A percentile compares a stretch with the other conserved stretches of the same genome.
Conservation (phyloP, 2,888 invertebrate genomes). For the Meta bourneti region DNA sequence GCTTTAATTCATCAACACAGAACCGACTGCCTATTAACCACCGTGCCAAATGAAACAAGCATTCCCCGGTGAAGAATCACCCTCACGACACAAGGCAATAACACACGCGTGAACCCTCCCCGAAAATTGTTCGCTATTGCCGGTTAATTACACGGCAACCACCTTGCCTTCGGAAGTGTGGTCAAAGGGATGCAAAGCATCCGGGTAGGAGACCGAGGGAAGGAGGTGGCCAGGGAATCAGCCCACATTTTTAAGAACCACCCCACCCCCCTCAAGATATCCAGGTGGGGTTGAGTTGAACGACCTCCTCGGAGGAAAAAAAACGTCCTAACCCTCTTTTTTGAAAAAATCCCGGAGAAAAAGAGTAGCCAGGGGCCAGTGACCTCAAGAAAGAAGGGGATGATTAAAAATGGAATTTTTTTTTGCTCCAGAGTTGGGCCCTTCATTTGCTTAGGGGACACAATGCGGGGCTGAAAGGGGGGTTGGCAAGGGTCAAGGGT, state of each 20-base stretch:
- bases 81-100: background rate
- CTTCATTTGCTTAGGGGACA: slow-evolving; percentile 6
- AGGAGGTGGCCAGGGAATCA: background rate
- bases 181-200: background rate
- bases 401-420: slow-evolving; percentile 46
- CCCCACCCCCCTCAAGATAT: slow-evolving; percentile 17
- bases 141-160: too few relatives aligned
- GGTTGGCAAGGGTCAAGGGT: slow-evolving; percentile 33
- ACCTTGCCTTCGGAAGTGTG: too few relatives aligned
- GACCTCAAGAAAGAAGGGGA: slow-evolving; percentile 39
- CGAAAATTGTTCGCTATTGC: too few relatives aligned
- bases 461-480: slow-evolving; percentile 32
- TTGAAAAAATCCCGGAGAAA: slow-evolving; percentile 25
- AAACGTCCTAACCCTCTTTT: background rate
- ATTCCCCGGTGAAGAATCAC: background rate
- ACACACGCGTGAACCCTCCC: too few relatives aligned
- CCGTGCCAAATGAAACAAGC: background rate
- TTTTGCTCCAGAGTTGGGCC: background rate
- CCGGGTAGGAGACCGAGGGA: background rate
- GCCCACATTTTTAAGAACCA: slow-evolving; percentile 8
- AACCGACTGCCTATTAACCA: too few relatives aligned
- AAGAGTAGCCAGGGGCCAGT: slow-evolving; percentile 40
- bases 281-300: slow-evolving; percentile 63
- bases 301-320: slow-evolving; percentile 29
- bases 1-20: too few relatives aligned